Base-by-base conservation (phyloP, 1,140 invertebrate species). In the Procambarus clarkii region DNA sequence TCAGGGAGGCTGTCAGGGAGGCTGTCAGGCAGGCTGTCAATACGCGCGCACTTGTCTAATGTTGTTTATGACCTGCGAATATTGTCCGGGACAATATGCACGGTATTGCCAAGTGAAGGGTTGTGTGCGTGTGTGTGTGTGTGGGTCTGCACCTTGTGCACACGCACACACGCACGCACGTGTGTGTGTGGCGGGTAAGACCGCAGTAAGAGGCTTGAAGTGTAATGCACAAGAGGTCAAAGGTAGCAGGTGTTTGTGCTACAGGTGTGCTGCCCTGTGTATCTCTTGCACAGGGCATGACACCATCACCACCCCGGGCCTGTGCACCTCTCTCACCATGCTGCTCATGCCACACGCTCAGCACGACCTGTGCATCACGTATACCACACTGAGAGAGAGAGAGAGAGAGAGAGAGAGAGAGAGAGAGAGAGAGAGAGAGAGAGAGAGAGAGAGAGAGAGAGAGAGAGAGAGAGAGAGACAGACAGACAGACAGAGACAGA, bases 1-100 rank as follows among this genome's bases (percentile, higher is more conserved):
- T 15, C 3, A 15, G 45, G 80, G 45, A 0, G 3, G 13, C 13
- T 8, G 34, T 0, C 34, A 34, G 18, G 86, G 34, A 64, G 46
- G 44, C 82, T 69, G 45, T n/a, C n/a, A n/a, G n/a, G n/a, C n/a
- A n/a, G 60, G 45, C 46, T 89, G 87, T 89, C 87, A 89, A 83
- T 89, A 89, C 87, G 83, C 87, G 83, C 50, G 60, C 79, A 80
- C 87, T 89, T 89, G 83, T 54, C 24, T 81, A 71, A 71, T 89
- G 87, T 89, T 82, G 87, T 89, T 89, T 89, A 89, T 89, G 79
- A 64, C 58, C 79, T 54, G 79, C 34, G 87, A 89, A 89, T 82
- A 89, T 69, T 64, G 87, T 69, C 46, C n/a, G 34, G 44, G 13
- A 58, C 71, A 74, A 77, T 48, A 34, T 54, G 48, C 50, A 58